A percentile compares a stretch with the other conserved stretches of the same genome.
Evolutionary conservation across 2,797 vertebrate species (phyloP).

Genomic region (Leuciscus waleckii): DNA sequence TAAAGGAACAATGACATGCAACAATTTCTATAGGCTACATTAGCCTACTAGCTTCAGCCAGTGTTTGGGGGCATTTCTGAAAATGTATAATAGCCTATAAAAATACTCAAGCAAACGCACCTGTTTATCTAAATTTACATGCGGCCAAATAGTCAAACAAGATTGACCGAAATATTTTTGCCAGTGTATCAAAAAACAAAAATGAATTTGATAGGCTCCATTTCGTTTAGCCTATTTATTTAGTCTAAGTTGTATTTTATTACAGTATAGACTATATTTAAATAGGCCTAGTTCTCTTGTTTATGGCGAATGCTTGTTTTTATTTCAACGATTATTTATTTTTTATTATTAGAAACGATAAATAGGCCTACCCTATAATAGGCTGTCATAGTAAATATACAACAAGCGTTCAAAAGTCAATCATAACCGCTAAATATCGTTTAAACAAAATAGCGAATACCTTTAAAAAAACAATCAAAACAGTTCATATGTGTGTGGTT

Average conservation of each 20-base stretch:
- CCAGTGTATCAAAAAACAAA: background rate
- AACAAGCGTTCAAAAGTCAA: background rate
- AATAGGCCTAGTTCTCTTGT: background rate
- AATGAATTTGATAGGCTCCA: background rate
- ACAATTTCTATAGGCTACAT: background rate
- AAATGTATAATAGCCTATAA: background rate
- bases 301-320: background rate
- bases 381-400: background rate
- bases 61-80: background rate
- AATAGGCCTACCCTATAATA: background rate
- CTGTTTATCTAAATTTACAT: conserved; percentile 15
- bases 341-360: background rate
- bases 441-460: background rate
- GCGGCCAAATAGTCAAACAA: conserved; percentile 3
- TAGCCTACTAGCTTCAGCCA: background rate
- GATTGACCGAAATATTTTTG: conserved; percentile 9
- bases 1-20: background rate
- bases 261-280: background rate
- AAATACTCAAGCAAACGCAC: conserved; percentile 2
- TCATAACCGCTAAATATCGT: background rate
- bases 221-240: background rate
- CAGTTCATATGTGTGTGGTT: background rate
- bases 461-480: background rate
- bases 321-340: background rate
- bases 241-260: background rate